Conservation (phyloP, 2,797 vertebrate species). For the Micrastur ruficollis region DNA sequence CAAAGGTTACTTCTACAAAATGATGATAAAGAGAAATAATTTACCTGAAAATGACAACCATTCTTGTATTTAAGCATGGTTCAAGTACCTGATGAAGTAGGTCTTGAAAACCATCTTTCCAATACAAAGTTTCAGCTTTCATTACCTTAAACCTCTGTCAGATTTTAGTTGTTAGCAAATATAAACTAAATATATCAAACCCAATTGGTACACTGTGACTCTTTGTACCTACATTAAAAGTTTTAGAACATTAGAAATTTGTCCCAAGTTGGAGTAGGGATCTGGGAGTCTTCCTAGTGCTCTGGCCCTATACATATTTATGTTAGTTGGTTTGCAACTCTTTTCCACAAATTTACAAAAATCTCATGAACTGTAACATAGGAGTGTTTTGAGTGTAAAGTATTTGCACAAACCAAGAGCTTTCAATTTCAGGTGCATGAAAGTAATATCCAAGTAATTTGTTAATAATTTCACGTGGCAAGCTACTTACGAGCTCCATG, state of each 20-base stretch:
- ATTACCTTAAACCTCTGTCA: not conserved
- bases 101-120: not conserved
- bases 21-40: conserved; percentile 1
- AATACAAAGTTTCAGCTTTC: not conserved
- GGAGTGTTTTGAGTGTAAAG: not conserved
- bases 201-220: not conserved
- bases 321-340: not conserved
- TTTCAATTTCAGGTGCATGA: not conserved
- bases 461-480: not conserved
- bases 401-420: not conserved
- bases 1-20: conserved; percentile 10
- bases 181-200: not conserved
- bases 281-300: not conserved
- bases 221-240: not conserved
- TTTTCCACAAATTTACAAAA: not conserved
- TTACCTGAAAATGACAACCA: not conserved
- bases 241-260: not conserved
- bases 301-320: not conserved
- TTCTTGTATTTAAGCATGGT: not conserved
- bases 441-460: not conserved
- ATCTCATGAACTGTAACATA: not conserved
- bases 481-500: not conserved
- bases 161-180: not conserved
- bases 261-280: not conserved
- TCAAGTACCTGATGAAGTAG: not conserved